Base-by-base conservation (phyloP, 2,797 vertebrate genomes). In the Loris lydekkerianus region DNA sequence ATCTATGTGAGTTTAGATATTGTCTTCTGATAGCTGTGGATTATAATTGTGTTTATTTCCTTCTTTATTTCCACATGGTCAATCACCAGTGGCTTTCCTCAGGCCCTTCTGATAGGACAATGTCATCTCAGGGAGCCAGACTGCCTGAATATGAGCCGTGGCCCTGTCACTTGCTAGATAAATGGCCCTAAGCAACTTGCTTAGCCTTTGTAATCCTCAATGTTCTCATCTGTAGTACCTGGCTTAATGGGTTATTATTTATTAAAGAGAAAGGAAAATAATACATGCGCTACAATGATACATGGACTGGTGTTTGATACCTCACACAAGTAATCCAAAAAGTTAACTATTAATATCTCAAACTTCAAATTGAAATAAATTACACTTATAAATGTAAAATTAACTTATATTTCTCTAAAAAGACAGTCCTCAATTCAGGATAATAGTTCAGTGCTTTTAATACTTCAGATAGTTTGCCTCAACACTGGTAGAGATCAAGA, bases 301-400 rank as follows among this genome's bases (percentile, higher is more conserved):
- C 10, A 27, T 27, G 34, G 29, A 58, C 7, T 2, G 53, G 7
- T 27, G 2, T 10, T 31, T 56, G 17, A 81, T 40, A 27, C 1
- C 23, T 31, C 29, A n/a, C 11, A 93, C 84, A 73, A 65, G 2
- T 17, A 46, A 88, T 84, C 37, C 25, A 46, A 72, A 78, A 60
- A 69, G 2, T 34, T 53, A 73, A 40, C 53, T n/a, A 40, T 15
- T 61, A 37, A 60, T n/a, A 73, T 10, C 23, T 83, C 17, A 63
- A 34, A 72, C 53, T 93, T 69, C 75, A 91, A 70, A 58, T 7
- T 7, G 23, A 49, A 86, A 81, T 31, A 18, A 80, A 40, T 46
- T 53, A 72, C 43, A 58, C 37, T 53, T 43, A 15, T 18, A 84
- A 96, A 88, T 86, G 67, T 75, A 92, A 92, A 93, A 63, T 67